These are phyloP conservation scores for Drosophila asahinai DNA, from an alignment of 1,140 invertebrate genomes.

Conservation along the genomic window DNA sequence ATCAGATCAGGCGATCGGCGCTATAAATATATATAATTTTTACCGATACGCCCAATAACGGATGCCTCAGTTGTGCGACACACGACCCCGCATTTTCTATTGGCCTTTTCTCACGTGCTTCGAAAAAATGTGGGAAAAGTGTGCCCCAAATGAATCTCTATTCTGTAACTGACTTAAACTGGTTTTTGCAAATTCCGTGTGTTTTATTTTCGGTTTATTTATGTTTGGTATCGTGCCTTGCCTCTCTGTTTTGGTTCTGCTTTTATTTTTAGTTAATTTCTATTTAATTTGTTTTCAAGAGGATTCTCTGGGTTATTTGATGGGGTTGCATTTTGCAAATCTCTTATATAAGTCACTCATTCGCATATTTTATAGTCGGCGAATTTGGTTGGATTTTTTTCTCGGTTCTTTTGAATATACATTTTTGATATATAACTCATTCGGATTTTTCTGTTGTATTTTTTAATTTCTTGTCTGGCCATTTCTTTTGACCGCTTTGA, in stretches of 20 bases:
- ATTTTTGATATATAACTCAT: slow-evolving; percentile 39
- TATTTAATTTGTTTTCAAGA: slow-evolving; percentile 28
- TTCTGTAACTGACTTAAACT: slow-evolving; percentile 70
- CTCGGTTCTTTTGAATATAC: slow-evolving; percentile 11
- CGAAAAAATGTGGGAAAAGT: slow-evolving; percentile 71
- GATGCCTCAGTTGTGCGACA: slow-evolving; percentile 36
- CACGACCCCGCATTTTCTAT: slow-evolving; percentile 47
- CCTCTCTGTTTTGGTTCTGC: slow-evolving; percentile 51
- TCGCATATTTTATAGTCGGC: slow-evolving; percentile 38
- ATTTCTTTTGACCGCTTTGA: slow-evolving; percentile 67
- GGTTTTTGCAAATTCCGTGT: slow-evolving; percentile 46
- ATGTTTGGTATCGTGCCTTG: slow-evolving; percentile 32
- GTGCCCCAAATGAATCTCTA: slow-evolving; percentile 52
- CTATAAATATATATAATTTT: slow-evolving; percentile 24
- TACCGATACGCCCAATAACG: slow-evolving; percentile 16
- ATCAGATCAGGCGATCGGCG: slow-evolving; percentile 30
- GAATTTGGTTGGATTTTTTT: slow-evolving; percentile 4
- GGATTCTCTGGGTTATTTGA: slow-evolving; percentile 14
- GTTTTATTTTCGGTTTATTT: slow-evolving; percentile 43
- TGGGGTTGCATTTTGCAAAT: slow-evolving; percentile 44
- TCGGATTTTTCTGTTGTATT: slow-evolving; percentile 23
- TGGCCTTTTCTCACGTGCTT: slow-evolving; percentile 29
- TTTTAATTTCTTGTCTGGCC: slow-evolving; percentile 13
- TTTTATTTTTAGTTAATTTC: slow-evolving; percentile 45
- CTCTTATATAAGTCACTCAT: slow-evolving; percentile 13